Percentiles rank a stretch among this genome's conserved stretches.
These are phyloP conservation scores for Cheiracanthium punctorium DNA, from an alignment of 2,888 invertebrate species.

Conservation along the genomic window DNA sequence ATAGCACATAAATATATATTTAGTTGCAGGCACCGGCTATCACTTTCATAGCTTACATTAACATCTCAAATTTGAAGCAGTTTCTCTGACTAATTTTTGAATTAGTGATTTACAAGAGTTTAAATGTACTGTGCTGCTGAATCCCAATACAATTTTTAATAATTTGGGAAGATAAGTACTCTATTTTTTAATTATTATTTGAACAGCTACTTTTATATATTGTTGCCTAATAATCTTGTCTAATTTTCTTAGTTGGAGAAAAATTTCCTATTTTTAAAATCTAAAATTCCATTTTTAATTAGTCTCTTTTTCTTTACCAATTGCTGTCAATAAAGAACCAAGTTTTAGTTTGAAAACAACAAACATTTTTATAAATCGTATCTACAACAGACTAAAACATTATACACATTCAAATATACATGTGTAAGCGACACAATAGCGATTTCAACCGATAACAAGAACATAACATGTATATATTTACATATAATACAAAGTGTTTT, in stretches of 20 bases:
- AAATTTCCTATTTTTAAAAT: conserved; percentile 20
- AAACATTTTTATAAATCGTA: conserved; percentile 48
- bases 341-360: conserved; percentile 33
- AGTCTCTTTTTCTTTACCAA: conserved; percentile 2
- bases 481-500: conserved; percentile 67
- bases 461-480: conserved; percentile 58
- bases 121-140: conserved; percentile 43
- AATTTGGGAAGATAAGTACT: conserved; percentile 30
- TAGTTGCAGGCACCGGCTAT: conserved; percentile 17
- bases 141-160: conserved; percentile 17
- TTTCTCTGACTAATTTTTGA: conserved; percentile 12
- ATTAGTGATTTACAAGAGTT: conserved; percentile 3
- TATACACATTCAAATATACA: conserved; percentile 54
- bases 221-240: conserved; percentile 13
- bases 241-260: not conserved
- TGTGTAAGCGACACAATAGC: conserved; percentile 58
- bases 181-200: conserved; percentile 38
- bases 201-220: conserved; percentile 31
- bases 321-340: conserved; percentile 23
- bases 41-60: conserved; percentile 21
- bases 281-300: conserved; percentile 2
- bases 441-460: conserved; percentile 59
- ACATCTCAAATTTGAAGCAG: conserved; percentile 15
- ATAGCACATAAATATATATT: conserved; percentile 11
- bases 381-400: conserved; percentile 59